phyloP scores from a whole-genome alignment of 2,113 vertebrate species.

The Scomber colias region DNA sequence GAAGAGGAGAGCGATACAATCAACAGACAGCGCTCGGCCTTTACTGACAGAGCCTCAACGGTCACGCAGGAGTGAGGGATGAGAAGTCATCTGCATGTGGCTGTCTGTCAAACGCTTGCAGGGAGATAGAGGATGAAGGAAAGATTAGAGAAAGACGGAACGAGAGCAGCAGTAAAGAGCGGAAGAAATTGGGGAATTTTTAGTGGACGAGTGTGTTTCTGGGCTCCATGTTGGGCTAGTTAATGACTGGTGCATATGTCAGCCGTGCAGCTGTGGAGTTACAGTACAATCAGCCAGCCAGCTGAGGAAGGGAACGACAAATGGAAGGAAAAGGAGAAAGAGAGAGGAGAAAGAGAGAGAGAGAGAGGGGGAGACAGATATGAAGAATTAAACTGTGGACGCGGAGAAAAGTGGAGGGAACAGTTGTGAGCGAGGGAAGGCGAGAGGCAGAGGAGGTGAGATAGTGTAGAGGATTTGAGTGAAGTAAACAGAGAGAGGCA shows the following conservation, averaged over 20 bases:
- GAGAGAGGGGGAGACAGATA: slow-evolving; percentile 48
- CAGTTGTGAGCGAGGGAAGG: slow-evolving; percentile 38
- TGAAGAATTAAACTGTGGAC: slow-evolving; percentile 55
- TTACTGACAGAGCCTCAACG: slow-evolving; percentile 34
- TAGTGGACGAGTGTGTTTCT: slow-evolving; percentile 72
- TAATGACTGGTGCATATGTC: slow-evolving; percentile 80
- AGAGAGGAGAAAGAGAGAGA: slow-evolving; percentile 15
- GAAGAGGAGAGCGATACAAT: slow-evolving; percentile 49
- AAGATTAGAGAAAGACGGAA: slow-evolving; percentile 20
- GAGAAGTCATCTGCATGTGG: slow-evolving; percentile 9
- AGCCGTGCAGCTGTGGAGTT: slow-evolving; percentile 68
- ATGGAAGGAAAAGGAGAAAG: slow-evolving; percentile 13
- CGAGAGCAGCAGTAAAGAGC: slow-evolving; percentile 29
- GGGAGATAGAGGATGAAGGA: slow-evolving; percentile 7
- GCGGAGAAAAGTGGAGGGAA: slow-evolving; percentile 39
- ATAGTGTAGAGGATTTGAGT: slow-evolving; percentile 57
- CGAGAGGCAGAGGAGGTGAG: slow-evolving; percentile 63
- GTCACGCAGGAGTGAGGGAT: neutral
- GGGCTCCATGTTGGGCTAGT: slow-evolving; percentile 73
- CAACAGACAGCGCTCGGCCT: slow-evolving; percentile 40
- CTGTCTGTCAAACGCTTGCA: slow-evolving; percentile 15
- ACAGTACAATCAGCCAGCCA: slow-evolving; percentile 77
- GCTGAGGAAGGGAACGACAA: slow-evolving; percentile 60
- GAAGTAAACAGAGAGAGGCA: slow-evolving; percentile 66
- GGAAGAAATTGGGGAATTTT: slow-evolving; percentile 61